Percentiles rank a stretch among this genome's conserved stretches.
Evolutionary conservation across 2,888 invertebrate species (phyloP).

Genomic region (Noctua pronuba): DNA sequence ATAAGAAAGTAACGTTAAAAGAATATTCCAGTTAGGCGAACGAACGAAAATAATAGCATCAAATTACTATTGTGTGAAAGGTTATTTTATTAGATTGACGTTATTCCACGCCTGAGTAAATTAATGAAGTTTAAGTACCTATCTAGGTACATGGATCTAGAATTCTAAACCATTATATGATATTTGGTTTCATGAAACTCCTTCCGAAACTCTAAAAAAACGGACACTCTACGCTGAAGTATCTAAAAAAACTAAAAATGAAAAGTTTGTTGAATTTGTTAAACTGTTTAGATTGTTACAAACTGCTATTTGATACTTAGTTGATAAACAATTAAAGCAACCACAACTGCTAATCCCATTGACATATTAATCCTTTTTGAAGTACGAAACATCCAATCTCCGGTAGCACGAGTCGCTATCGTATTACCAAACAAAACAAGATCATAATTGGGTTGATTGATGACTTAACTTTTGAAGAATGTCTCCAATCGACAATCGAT

Average conservation of each 20-base stretch:
- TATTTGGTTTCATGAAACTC: not conserved
- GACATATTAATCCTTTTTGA: not conserved
- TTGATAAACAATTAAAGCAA: not conserved
- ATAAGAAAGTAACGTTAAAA: constrained; percentile 48
- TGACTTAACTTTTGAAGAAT: constrained; percentile 52
- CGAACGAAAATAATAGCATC: constrained; percentile 4
- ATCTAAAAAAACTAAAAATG: not conserved
- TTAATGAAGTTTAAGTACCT: not conserved
- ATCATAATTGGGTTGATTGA: constrained; percentile 50
- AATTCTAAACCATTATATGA: not conserved
- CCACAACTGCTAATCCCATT: not conserved
- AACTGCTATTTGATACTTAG: not conserved
- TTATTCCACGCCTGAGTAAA: not conserved
- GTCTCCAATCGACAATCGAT: constrained; percentile 18
- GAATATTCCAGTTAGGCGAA: constrained; percentile 35
- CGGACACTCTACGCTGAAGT: not conserved
- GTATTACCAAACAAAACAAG: constrained; percentile 45
- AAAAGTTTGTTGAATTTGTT: not conserved
- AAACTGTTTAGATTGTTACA: not conserved
- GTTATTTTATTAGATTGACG: not conserved
- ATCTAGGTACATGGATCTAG: not conserved
- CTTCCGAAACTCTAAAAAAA: not conserved
- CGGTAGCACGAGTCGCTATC: constrained; percentile 23
- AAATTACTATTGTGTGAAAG: constrained; percentile 19
- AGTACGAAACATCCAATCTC: not conserved